A percentile compares a stretch with the other conserved stretches of the same genome.
These are phyloP conservation scores for Drosophila equinoxialis DNA, from an alignment of 1,140 invertebrate species.

Conservation along the genomic window DNA sequence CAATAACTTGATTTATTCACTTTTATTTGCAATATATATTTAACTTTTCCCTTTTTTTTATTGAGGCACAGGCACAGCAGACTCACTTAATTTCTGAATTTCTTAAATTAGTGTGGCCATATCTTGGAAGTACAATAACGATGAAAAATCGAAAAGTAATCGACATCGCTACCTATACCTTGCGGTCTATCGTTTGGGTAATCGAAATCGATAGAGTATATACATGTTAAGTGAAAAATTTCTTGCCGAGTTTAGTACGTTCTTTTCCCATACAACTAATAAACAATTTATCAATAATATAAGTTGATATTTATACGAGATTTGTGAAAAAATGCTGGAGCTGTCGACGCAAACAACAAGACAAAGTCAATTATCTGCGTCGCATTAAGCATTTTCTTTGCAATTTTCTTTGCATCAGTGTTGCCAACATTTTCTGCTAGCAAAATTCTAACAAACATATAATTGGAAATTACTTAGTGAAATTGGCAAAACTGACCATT, in stretches of 20 bases:
- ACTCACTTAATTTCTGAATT: slow-evolving; percentile 12
- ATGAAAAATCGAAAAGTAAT: no score
- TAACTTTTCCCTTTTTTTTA: slow-evolving; percentile 19
- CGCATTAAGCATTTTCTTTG: background rate
- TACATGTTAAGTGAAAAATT: slow-evolving; percentile 62
- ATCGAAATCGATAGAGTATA: slow-evolving; percentile 44
- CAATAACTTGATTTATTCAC: slow-evolving; percentile 53
- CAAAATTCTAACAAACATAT: background rate
- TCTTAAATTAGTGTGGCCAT: slow-evolving; percentile 31
- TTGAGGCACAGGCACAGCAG: slow-evolving; percentile 1
- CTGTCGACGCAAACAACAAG: no score
- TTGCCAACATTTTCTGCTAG: slow-evolving; percentile 49
- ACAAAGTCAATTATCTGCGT: no score
- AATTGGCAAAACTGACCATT: background rate
- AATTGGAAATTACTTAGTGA: slow-evolving; percentile 3
- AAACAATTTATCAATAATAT: slow-evolving; percentile 5
- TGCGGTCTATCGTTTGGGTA: slow-evolving; percentile 2
- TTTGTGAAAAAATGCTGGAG: no score
- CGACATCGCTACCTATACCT: background rate
- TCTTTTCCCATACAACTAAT: slow-evolving; percentile 22
- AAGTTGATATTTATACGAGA: background rate
- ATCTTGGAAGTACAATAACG: background rate
- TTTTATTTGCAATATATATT: slow-evolving; percentile 38
- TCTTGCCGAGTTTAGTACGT: slow-evolving; percentile 60
- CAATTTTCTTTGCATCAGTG: slow-evolving; percentile 32